Evolutionary conservation across 2,888 invertebrate species (phyloP), one percentile per base, ranked within the genome.

Genomic region (Tethea ocularis): DNA sequence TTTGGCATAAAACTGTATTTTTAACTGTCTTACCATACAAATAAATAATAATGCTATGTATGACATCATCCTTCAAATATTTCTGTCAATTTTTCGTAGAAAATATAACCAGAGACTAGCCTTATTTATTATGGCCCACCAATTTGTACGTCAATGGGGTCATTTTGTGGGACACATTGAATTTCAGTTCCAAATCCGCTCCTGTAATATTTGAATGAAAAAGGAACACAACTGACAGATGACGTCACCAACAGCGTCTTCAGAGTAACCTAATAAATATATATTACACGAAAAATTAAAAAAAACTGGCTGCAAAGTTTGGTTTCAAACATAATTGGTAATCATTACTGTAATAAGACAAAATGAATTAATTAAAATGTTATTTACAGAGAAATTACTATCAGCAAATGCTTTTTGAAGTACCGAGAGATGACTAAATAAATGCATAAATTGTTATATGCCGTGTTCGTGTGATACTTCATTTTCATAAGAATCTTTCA

Each of bases 301-400:
- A 62, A 71, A 75, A 84, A 89, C 89, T 90, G 89, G 89, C 89
- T 84, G 77, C 72, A 75, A 71, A 66, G 74, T 89, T 89, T 89
- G 88, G 89, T 87, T 79, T 74, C 38, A 63, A 74, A 72, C 64
- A 69, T 60, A 20, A 67, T 72, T 84, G 83, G 83, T 87, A 87
- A 78, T 69, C 66, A 20, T 20, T 38, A 38, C n/a, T 46, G 10
- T 20, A 17, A 68, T 56, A 68, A 6, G 6, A 38, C 38, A 59
- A 63, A 75, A n/a, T 80, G 78, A 84, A 83, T 83, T 80, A 11
- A 75, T 80, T 70, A 63, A 57, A 67, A 52, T 67, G 67, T 58
- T 55, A 52, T 58, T 41, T 51, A 64, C 51, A 62, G 15, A 23
- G 29, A 66, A 61, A 38, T 38, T 38, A 6, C n/a, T 61, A 64